Evolutionary conservation across 2,888 invertebrate species (phyloP).

Genomic region (Lasioglossum zephyrum): DNA sequence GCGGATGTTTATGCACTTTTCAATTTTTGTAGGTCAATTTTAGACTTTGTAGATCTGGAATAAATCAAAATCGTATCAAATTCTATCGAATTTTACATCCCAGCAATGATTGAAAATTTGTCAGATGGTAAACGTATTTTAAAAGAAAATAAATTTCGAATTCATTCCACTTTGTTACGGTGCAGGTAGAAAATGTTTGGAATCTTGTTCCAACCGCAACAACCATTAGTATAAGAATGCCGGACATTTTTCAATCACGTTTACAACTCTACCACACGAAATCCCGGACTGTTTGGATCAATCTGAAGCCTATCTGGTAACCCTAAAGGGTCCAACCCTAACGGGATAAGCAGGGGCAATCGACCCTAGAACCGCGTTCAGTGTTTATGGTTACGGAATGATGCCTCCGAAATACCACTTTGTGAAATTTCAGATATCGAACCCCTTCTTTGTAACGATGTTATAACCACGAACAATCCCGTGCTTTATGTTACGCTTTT

Average conservation of each 20-base stretch:
- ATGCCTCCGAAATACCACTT: not conserved
- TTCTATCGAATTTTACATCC: no score
- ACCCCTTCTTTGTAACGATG: not conserved
- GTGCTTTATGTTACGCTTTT: not conserved
- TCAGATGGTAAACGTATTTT: no score
- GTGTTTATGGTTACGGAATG: conserved; percentile 3
- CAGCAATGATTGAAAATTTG: no score
- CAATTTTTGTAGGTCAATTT: no score
- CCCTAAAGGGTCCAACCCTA: not conserved
- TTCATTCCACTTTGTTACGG: no score
- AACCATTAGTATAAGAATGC: not conserved
- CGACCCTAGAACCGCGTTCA: not conserved
- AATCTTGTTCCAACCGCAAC: not conserved
- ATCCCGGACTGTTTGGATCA: not conserved
- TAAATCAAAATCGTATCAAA: no score
- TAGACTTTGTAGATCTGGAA: no score
- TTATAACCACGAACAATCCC: not conserved
- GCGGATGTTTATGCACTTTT: no score
- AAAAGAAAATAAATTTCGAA: no score
- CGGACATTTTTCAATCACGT: not conserved
- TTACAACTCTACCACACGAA: not conserved
- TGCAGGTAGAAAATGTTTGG: no score
- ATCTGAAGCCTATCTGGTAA: not conserved
- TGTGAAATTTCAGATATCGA: not conserved
- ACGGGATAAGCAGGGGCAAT: not conserved